Base-by-base conservation (phyloP, 92 coral and sea anemone genomes). In the Desmophyllum pertusum region DNA sequence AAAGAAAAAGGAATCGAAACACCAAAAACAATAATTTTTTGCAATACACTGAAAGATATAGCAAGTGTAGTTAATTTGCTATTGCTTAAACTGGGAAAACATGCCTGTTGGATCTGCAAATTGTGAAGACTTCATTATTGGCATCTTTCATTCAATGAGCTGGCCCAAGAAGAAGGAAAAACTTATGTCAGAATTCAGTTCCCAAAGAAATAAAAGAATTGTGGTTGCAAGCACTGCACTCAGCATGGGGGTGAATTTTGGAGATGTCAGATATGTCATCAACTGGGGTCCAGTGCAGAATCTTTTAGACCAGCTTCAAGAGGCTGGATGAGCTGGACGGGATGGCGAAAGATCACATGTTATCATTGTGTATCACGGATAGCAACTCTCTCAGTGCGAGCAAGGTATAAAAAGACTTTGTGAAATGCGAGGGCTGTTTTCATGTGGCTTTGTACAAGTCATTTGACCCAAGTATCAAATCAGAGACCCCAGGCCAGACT, bases 241-340 rank as follows among this genome's bases (percentile, higher is more conserved):
- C 37, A 83, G 90, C 46, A 81, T 87, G 90, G 87, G 75, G 65
- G 81, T 87, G 23, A 78, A 81, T 45, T 86, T 86, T 77, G 86
- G 78, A 10, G 89, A 86, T 70, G 63, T 86, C 15, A 48, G 86
- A 35, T 82, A 87, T 64, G 80, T 87, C 31, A 73, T 81, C 31
- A 81, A 81, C 73, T 87, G 90, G 88, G 90, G 88, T 66, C 90
- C 90, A 15, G 87, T 78, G 51, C 50, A 83, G 27, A 87, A 76
- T 43, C 6, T 87, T 11, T 67, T 57, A 59, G 78, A 87, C 66
- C 87, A 81, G 64, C 76, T 70, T 35, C 90, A 81, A 55, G 87
- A 87, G 50, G 88, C 87, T 83, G 88, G 90, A 33, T 48, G 90
- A 81, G 90, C 90, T 23, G 87, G 90, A 74, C 75, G 77, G 33